Evolutionary conservation across 2,797 vertebrate species (phyloP).

Genomic region (Eutrigla gurnardus): DNA sequence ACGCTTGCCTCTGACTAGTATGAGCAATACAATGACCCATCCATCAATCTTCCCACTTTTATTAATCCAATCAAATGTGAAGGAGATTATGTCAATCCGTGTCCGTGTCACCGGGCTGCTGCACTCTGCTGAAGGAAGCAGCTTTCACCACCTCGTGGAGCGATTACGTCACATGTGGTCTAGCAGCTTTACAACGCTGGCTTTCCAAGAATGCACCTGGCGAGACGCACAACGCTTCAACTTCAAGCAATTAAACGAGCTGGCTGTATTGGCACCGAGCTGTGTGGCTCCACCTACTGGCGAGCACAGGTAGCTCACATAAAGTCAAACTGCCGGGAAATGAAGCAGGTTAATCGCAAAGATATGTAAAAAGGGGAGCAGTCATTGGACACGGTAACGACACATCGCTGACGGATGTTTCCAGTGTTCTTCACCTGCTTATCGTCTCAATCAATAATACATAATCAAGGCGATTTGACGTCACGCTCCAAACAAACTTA

Average conservation of each 20-base stretch:
- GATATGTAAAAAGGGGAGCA: slow-evolving; percentile 8
- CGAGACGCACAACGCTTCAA: not conserved
- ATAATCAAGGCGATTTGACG: not conserved
- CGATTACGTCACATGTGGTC: not conserved
- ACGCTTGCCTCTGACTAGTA: too few relatives aligned
- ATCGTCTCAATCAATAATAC: not conserved
- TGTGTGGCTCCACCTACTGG: slow-evolving; percentile 23
- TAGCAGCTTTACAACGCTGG: not conserved
- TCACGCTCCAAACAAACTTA: not conserved
- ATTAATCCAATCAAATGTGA: too few relatives aligned
- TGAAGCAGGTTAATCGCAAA: not conserved
- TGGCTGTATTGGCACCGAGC: too few relatives aligned
- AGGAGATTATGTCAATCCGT: too few relatives aligned
- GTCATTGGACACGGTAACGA: accelerated
- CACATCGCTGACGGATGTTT: not conserved
- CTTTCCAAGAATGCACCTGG: not conserved
- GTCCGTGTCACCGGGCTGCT: too few relatives aligned
- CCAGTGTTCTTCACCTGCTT: accelerated
- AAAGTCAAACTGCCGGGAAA: slow-evolving; percentile 10
- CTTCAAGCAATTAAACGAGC: not conserved
- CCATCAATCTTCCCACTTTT: too few relatives aligned
- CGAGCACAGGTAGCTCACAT: not conserved
- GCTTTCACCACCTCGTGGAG: too few relatives aligned
- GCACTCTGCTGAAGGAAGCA: too few relatives aligned
- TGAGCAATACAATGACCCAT: too few relatives aligned